Evolutionary conservation across 2,888 invertebrate genomes (phyloP).

Genomic region (Lasioglossum malachurum): DNA sequence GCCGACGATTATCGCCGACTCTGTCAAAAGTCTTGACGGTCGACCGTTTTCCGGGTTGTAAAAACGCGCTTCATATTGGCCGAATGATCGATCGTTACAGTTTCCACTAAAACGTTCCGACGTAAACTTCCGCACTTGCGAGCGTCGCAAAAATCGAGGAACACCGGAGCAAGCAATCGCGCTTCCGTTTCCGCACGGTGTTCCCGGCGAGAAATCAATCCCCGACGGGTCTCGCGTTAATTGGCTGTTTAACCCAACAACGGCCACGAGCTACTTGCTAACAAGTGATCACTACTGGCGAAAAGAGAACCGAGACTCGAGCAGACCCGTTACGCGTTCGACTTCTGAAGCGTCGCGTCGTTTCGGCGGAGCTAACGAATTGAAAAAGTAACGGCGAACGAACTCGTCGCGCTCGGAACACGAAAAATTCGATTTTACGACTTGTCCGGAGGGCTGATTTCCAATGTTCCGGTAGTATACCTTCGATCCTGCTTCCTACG

Average conservation of each 20-base stretch:
- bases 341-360: background rate
- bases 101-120: background rate
- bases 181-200: background rate
- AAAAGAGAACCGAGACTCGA: background rate
- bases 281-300: background rate
- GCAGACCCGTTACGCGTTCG: background rate
- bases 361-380: slow-evolving; percentile 24
- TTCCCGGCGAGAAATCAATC: background rate
- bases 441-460: background rate
- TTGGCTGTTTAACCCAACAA: background rate
- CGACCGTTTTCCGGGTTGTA: background rate
- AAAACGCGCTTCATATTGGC: slow-evolving; percentile 15
- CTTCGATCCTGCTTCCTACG: background rate
- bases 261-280: background rate
- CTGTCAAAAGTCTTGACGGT: background rate
- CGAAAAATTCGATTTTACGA: slow-evolving; percentile 5
- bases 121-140: background rate
- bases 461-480: background rate
- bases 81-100: slow-evolving; percentile 1
- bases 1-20: background rate
- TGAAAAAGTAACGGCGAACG: slow-evolving; percentile 1
- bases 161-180: background rate
- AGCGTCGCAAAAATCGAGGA: background rate
- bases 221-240: background rate
- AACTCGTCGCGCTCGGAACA: background rate